Conservation (phyloP, 2,888 invertebrate species). For the Diadegma fenestrale region DNA sequence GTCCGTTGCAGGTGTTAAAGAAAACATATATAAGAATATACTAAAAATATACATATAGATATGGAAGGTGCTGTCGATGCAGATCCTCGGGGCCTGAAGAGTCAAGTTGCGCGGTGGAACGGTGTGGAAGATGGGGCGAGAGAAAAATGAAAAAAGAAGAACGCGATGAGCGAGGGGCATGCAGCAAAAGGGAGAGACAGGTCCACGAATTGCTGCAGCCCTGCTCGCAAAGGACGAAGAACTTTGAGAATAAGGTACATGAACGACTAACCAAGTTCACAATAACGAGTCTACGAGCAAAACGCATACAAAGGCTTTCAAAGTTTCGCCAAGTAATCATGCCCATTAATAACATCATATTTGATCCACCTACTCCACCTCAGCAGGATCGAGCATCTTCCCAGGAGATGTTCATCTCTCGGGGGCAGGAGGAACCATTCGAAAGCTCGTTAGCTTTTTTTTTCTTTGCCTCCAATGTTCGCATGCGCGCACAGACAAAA, state of each 20-base stretch:
- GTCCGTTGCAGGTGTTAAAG: constrained; percentile 81
- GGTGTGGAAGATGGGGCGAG: constrained; percentile 34
- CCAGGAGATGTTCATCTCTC: constrained; percentile 52
- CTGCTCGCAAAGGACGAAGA: constrained; percentile 20
- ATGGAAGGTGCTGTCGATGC: constrained; percentile 48
- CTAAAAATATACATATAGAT: constrained; percentile 71
- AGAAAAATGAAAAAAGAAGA: constrained; percentile 14
- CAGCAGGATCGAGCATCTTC: constrained; percentile 45
- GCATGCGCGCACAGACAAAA: not conserved
- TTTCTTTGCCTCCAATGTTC: constrained; percentile 24
- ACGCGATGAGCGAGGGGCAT: constrained; percentile 47
- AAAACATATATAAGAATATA: constrained; percentile 71
- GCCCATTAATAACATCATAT: constrained; percentile 81
- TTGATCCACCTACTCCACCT: constrained; percentile 78
- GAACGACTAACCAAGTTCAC: constrained; percentile 2
- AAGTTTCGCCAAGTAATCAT: constrained; percentile 83
- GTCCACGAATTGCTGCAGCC: constrained; percentile 54
- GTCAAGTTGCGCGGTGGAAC: constrained; percentile 9
- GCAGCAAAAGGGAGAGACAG: constrained; percentile 40
- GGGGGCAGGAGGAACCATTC: constrained; percentile 48
- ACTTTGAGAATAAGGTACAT: constrained; percentile 41
- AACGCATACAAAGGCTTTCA: constrained; percentile 50
- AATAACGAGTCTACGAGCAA: constrained; percentile 33
- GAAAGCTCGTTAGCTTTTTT: constrained; percentile 51
- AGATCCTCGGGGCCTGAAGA: constrained; percentile 31